These are phyloP conservation scores for Athripsodes cinereus DNA, from an alignment of 2,888 invertebrate species.

Conservation along the genomic window DNA sequence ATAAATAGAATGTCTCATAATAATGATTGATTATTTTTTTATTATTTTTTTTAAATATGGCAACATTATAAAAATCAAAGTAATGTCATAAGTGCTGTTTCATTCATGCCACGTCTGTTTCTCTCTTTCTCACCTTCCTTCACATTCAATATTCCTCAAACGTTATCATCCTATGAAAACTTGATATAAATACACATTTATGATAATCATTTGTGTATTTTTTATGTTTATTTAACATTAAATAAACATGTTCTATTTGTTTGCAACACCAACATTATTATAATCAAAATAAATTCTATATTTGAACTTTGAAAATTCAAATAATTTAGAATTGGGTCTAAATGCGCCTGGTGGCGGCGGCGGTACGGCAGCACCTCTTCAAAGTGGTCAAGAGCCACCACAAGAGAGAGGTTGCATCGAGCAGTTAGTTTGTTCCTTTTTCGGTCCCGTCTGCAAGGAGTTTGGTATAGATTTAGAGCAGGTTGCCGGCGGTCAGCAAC, in stretches of 20 bases:
- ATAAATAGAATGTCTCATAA: neutral
- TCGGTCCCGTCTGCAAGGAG: slow-evolving; percentile 48
- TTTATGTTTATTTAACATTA: no score
- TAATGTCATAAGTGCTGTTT: slow-evolving; percentile 9
- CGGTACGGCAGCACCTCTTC: slow-evolving; percentile 25
- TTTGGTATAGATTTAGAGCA: slow-evolving; percentile 39
- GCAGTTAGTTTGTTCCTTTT: slow-evolving; percentile 45
- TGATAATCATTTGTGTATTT: no score
- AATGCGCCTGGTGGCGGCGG: slow-evolving; percentile 28
- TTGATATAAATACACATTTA: no score
- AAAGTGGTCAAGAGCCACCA: slow-evolving; percentile 38
- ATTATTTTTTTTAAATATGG: neutral
- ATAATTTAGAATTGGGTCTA: slow-evolving; percentile 25
- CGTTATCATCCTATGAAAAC: no score
- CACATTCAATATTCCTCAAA: neutral
- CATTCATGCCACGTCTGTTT: slow-evolving; percentile 21
- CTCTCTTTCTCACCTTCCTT: slow-evolving; percentile 6
- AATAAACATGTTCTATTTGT: no score
- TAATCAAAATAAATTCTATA: neutral
- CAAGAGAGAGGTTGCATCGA: slow-evolving; percentile 34
- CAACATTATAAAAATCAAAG: neutral
- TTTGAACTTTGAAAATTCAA: neutral
- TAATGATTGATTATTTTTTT: neutral
- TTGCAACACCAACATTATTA: no score
- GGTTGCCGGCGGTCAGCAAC: slow-evolving; percentile 14